Percentiles rank a stretch among this genome's conserved stretches.
These are phyloP conservation scores for Lasioglossum marginatum DNA, from an alignment of 2,888 invertebrate genomes.

Conservation along the genomic window DNA sequence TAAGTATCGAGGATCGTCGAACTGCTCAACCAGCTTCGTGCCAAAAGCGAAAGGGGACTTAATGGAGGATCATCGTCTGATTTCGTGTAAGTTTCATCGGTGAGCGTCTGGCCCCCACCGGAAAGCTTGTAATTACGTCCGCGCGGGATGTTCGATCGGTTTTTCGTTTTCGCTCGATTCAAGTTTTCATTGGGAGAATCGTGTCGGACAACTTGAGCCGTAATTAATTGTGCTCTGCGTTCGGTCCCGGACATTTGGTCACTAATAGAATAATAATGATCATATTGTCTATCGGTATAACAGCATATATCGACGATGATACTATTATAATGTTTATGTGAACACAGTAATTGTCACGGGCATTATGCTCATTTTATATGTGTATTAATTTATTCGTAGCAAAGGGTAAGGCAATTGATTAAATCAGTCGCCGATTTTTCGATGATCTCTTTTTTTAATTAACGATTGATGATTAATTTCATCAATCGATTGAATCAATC, in stretches of 20 bases:
- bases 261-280: not conserved
- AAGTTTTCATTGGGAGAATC: constrained; percentile 15
- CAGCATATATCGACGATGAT: not conserved
- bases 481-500: too few species aligned
- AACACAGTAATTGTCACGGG: not conserved
- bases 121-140: constrained; percentile 43
- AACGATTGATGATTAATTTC: too few species aligned
- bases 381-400: not conserved
- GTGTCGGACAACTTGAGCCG: not conserved
- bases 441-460: too few species aligned
- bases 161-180: not conserved
- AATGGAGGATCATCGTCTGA: constrained; percentile 72
- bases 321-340: too few species aligned
- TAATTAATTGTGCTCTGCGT: not conserved
- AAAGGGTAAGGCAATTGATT: too few species aligned
- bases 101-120: not conserved
- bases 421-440: too few species aligned
- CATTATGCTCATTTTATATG: not conserved
- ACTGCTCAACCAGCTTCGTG: constrained; percentile 63
- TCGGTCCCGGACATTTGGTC: too few species aligned
- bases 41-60: constrained; percentile 62
- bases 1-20: constrained; percentile 69
- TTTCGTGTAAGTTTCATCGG: constrained; percentile 56
- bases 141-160: not conserved
- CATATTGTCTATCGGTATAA: not conserved